Base-by-base conservation (phyloP, 30 jellyfish, hydroid and myxozoan species). In the Catostylus mosaicus region DNA sequence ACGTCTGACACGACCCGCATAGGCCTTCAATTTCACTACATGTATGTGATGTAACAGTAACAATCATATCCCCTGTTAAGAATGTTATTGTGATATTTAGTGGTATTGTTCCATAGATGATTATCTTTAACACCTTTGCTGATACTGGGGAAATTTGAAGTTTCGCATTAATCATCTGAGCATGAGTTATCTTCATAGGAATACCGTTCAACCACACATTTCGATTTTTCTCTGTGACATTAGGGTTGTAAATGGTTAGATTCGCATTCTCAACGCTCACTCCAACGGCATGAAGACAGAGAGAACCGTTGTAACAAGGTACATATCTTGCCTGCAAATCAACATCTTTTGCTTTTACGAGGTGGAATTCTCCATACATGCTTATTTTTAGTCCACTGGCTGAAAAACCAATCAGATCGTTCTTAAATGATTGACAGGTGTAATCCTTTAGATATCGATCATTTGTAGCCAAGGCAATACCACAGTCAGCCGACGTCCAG, bases 271-370 rank as follows among this genome's bases (percentile, higher is more conserved):
- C 83, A 23, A 66, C 66, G 19, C 34, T 50, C 10, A 80, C 31
- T 19, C 90, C 90, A 14, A 80, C 75, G 12, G 84, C 77, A 69
- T 80, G 90, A 10, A 80, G 73, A 47, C 90, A 80, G 52, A 80
- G 23, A 26, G 90, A 52, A 1, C 73, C 37, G 50, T 46, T 69
- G 24, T 48, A 46, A 67, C 90, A 80, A 9, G 83, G 77, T 8
- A 80, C 32, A 29, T 29, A 80, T 8, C 90, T 62, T 24, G 76
- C 90, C 57, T 80, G 90, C 38, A 80, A 3, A 51, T 19, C 64
- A 20, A 69, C 11, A 9, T 34, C 90, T 29, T 11, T 40, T n/a
- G 83, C 30, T 51, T 51, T 47, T 2, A 80, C 47, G 52, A 80
- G 26, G 66, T 43, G 32, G 61, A 19, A 80, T 80, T 80, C 90